Evolutionary conservation across 2,113 vertebrate species (phyloP).

Genomic region (Typhlomys cinereus): DNA sequence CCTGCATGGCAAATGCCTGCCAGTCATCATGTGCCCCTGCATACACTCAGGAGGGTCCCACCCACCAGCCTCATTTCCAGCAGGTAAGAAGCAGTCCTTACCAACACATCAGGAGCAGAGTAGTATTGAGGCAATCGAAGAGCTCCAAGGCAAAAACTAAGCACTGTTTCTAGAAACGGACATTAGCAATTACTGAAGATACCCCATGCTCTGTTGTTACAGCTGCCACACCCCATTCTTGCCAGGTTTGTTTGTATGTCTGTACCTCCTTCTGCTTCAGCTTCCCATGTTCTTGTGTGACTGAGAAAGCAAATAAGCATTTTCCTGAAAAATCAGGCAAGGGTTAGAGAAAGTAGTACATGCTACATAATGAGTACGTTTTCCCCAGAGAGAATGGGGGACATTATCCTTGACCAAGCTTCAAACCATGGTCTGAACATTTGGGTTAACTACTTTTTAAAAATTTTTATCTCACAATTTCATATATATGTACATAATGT

Average conservation of each 20-base stretch:
- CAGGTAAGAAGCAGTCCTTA: background rate
- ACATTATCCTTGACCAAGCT: background rate
- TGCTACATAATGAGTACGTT: background rate
- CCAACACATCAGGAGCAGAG: background rate
- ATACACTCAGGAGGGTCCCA: background rate
- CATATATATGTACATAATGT: too few species aligned
- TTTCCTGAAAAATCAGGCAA: conserved; percentile 36
- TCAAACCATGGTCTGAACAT: background rate
- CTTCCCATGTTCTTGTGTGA: conserved; percentile 28
- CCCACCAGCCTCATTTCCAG: background rate
- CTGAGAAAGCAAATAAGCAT: conserved; percentile 10
- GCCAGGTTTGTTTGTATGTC: background rate
- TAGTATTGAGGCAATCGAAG: background rate
- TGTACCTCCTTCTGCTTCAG: background rate
- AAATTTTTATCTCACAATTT: too few species aligned
- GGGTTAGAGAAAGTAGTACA: background rate
- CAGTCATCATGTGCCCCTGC: background rate
- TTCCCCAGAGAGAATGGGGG: background rate
- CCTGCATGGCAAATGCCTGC: background rate
- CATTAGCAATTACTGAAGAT: conserved; percentile 37
- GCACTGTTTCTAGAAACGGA: background rate
- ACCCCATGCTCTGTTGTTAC: conserved; percentile 34
- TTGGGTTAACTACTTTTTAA: background rate
- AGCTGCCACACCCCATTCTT: background rate
- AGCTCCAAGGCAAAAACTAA: conserved; percentile 35